A percentile compares a stretch with the other conserved stretches of the same genome.
Conservation (phyloP, 2,797 vertebrate species). For the Coregonus suidteri region DNA sequence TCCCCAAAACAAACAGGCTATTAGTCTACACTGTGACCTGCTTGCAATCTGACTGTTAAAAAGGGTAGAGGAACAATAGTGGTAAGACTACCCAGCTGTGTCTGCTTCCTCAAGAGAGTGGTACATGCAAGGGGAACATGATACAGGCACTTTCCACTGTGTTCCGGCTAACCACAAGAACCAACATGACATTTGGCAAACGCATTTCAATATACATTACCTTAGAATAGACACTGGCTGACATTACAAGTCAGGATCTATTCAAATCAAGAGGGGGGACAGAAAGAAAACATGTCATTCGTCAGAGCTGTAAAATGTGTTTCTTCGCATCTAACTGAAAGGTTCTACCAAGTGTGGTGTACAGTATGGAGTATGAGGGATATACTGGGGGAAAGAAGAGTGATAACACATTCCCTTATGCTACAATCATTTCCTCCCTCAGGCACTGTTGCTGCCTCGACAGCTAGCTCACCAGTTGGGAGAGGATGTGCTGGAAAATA, state of each 20-base stretch:
- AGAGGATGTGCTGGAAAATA: constrained; percentile 23
- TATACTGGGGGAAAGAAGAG: constrained; percentile 47
- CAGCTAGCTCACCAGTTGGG: constrained; percentile 63
- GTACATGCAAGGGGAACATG: constrained; percentile 53
- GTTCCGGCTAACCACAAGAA: constrained; percentile 43
- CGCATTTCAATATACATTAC: constrained; percentile 49
- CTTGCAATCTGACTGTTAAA: constrained; percentile 37
- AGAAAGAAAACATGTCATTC: constrained; percentile 35
- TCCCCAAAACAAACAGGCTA: constrained; percentile 28
- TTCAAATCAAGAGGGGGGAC: constrained; percentile 22
- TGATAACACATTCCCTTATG: constrained; percentile 74
- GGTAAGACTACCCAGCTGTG: constrained; percentile 60
- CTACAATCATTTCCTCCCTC: constrained; percentile 73
- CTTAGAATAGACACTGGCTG: constrained; percentile 28
- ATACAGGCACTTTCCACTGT: constrained; percentile 50
- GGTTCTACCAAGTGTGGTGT: constrained; percentile 49
- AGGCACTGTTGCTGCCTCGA: constrained; percentile 56
- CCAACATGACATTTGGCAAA: constrained; percentile 56
- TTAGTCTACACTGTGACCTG: constrained; percentile 32
- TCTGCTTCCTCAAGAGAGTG: constrained; percentile 60
- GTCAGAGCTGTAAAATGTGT: constrained; percentile 47
- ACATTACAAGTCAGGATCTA: constrained; percentile 48
- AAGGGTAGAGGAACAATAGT: constrained; percentile 58
- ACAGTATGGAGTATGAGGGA: constrained; percentile 47
- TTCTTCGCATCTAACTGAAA: constrained; percentile 56